Evolutionary conservation across 1,140 invertebrate genomes (phyloP), one percentile per base, ranked within the genome.

Genomic region (Chironomus striatipennis): DNA sequence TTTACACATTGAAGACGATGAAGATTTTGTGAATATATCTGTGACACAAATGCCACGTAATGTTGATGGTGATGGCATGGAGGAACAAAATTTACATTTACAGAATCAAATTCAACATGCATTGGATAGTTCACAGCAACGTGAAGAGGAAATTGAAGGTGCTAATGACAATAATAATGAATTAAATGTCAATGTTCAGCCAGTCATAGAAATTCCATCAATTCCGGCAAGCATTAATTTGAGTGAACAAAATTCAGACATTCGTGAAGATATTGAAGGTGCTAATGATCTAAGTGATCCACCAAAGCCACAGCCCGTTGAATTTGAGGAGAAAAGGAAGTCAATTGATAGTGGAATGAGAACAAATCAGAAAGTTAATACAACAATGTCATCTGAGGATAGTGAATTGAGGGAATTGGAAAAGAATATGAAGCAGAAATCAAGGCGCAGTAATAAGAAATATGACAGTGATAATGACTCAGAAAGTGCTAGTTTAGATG

Each of bases 81-180:
- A 70, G 18, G 20, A 70, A 8, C 17, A 20, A 17, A 34, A 34
- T 34, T 34, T 34, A 5, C 24, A 34, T 34, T 34, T 34, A 34
- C 24, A 34, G 24, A 34, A 34, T 34, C 42, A 74, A 6, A 47
- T 76, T 77, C 64, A 76, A 64, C 75, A n/a, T 73, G 73, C 76
- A 74, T 10, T 79, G 77, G 17, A 80, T 78, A 65, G 24, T 5
- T 34, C 81, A 78, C 73, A 85, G 43, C 85, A 85, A 75, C 79
- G 86, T 57, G 86, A 87, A 76, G 79, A 86, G 15, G 84, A 83
- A 12, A 82, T 87, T 80, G 86, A 87, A 76, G 86, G 86, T 10
- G 86, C 87, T 76, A 87, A 87, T 76, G 78, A 87, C 21, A 85
- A 87, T 77, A 86, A 87, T 79, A 17, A 74, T 15, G 12, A 18